phyloP scores from a whole-genome alignment of 2,797 vertebrate genomes.

The Lerista edwardsae region DNA sequence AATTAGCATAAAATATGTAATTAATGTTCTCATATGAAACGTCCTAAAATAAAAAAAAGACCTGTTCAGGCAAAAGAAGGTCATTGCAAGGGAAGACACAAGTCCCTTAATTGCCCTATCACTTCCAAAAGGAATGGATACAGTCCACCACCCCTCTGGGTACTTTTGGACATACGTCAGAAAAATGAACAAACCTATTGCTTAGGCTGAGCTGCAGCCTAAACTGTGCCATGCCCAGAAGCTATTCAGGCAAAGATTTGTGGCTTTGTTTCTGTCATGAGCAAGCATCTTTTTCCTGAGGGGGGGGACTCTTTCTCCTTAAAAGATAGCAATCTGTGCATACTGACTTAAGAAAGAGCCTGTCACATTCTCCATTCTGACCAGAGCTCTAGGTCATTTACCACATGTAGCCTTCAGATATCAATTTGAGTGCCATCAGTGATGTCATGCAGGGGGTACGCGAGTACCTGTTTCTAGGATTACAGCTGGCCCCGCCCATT shows the following conservation, averaged over 20 bases:
- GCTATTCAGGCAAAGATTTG: not conserved
- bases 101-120: not conserved
- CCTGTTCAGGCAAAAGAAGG: not conserved
- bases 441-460: too few relatives aligned
- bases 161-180: not conserved
- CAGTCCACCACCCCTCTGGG: not conserved
- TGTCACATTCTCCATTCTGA: too few relatives aligned
- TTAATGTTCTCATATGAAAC: not conserved
- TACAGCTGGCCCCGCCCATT: too few relatives aligned
- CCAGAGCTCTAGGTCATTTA: too few relatives aligned
- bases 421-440: too few relatives aligned
- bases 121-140: not conserved
- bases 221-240: not conserved
- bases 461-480: too few relatives aligned
- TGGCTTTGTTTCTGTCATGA: fast-evolving
- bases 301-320: too few relatives aligned
- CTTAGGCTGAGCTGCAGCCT: not conserved
- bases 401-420: too few relatives aligned
- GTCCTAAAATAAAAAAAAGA: not conserved
- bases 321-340: too few relatives aligned
- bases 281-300: too few relatives aligned
- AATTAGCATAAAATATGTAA: conserved; percentile 8
- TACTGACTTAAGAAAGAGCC: too few relatives aligned
- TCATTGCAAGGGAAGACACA: not conserved
- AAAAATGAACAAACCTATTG: not conserved